Percentiles rank a stretch among this genome's conserved stretches.
phyloP scores from a whole-genome alignment of 2,888 invertebrate species.

The Heteropelma amictum region DNA sequence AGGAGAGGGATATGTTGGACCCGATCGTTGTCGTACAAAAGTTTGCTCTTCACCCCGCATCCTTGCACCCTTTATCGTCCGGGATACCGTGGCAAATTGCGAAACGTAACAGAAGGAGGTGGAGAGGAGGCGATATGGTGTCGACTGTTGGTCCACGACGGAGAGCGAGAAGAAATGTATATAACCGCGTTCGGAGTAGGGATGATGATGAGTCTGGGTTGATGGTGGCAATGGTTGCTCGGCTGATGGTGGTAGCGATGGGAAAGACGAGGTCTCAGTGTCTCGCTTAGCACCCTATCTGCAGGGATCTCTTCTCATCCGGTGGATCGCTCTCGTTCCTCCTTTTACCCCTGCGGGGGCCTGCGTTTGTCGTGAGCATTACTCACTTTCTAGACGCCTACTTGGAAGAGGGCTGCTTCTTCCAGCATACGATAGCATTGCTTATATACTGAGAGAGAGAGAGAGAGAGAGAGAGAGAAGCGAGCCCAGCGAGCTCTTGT shows the following conservation, averaged over 20 bases:
- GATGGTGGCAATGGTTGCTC: conserved; percentile 33
- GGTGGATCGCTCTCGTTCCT: conserved; percentile 49
- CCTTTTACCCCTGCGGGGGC: conserved; percentile 65
- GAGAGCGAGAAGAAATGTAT: conserved; percentile 38
- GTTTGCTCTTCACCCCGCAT: too few species aligned
- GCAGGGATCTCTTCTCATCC: conserved; percentile 70
- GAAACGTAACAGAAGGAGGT: conserved; percentile 53
- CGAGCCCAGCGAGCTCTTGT: conserved; percentile 52
- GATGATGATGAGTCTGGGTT: conserved; percentile 30
- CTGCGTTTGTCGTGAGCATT: conserved; percentile 78
- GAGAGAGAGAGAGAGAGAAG: conserved; percentile 17
- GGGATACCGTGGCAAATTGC: conserved; percentile 71
- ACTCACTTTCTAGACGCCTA: conserved; percentile 76
- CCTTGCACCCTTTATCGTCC: conserved; percentile 46
- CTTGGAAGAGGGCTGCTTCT: conserved; percentile 64
- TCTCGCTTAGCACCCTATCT: conserved; percentile 78
- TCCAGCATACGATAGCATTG: conserved; percentile 54
- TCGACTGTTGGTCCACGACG: conserved; percentile 26
- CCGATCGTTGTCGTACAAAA: conserved; percentile 2
- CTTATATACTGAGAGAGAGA: conserved; percentile 50
- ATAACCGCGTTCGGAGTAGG: conserved; percentile 17
- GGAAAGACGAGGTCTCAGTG: conserved; percentile 71
- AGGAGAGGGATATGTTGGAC: background rate
- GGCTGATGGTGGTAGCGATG: conserved; percentile 45
- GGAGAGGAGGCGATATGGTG: background rate